These are phyloP conservation scores for Imbricaverruca yamaguchii DNA, from an alignment of 2,888 invertebrate genomes.

Conservation along the genomic window DNA sequence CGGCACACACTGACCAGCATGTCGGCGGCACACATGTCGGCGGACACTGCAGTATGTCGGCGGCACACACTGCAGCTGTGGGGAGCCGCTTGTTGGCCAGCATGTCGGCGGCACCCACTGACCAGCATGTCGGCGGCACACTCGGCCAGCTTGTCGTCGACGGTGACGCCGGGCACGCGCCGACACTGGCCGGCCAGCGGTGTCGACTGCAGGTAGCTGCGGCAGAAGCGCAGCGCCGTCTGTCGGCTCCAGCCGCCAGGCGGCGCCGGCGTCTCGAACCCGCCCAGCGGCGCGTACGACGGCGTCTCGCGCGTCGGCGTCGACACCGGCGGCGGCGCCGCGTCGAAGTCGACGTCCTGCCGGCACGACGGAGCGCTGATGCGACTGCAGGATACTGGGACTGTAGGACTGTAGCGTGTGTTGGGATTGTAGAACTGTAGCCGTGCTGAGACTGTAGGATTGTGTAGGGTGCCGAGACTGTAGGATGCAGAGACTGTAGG, in stretches of 20 bases:
- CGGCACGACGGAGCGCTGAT: neutral
- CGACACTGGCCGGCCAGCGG: neutral
- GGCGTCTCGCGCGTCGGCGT: neutral
- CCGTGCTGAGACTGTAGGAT: no score
- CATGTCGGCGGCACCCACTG: no score
- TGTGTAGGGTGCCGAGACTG: no score
- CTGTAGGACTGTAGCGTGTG: no score
- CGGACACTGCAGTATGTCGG: no score
- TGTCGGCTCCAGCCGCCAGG: neutral
- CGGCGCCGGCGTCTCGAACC: neutral
- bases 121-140: neutral
- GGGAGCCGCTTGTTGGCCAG: no score
- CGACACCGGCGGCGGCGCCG: neutral
- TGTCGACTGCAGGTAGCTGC: neutral
- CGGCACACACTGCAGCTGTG: no score
- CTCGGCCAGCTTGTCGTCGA: constrained; percentile 18
- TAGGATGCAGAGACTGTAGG: no score
- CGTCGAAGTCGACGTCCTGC: neutral
- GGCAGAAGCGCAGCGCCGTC: constrained; percentile 5
- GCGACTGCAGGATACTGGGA: no score
- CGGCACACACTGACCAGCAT: no score
- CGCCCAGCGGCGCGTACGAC: neutral
- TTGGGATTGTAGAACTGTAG: no score
- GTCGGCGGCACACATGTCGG: constrained; percentile 20
- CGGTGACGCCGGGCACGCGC: neutral